Percentiles rank a stretch among this genome's conserved stretches.
Evolutionary conservation across 1,140 invertebrate genomes (phyloP).

Genomic region (Euwallacea fornicatus): DNA sequence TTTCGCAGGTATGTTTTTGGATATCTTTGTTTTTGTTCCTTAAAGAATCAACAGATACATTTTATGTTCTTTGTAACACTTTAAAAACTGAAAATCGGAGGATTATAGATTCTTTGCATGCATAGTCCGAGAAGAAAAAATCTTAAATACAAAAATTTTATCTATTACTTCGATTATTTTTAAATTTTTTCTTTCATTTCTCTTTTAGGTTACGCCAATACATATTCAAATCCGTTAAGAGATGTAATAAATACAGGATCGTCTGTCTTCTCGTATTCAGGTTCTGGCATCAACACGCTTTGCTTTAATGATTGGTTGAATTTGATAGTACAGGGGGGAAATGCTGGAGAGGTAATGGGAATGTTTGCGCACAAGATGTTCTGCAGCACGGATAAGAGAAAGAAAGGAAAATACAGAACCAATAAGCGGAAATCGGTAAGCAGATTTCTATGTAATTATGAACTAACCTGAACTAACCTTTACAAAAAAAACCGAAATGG

Average conservation of each 20-base stretch:
- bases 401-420: constrained; percentile 15
- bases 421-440: constrained; percentile 11
- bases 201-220: constrained; percentile 30
- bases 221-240: constrained; percentile 30
- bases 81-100: neutral
- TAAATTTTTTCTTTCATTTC: no score
- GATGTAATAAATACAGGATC: constrained; percentile 26
- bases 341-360: constrained; percentile 42
- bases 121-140: no score
- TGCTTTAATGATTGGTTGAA: constrained; percentile 48
- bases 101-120: no score
- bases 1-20: constrained; percentile 15
- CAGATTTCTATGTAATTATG: neutral
- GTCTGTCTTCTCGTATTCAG: constrained; percentile 10
- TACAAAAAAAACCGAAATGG: no score
- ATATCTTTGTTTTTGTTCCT: neutral
- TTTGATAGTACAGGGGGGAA: constrained; percentile 40
- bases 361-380: constrained; percentile 43
- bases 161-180: no score
- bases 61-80: neutral
- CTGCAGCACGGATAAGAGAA: constrained; percentile 21
- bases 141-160: no score
- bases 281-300: constrained; percentile 34
- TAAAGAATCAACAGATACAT: neutral
- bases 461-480: no score